Percentiles rank a stretch among this genome's conserved stretches.
These are phyloP conservation scores for Syngnathus rostellatus DNA, from an alignment of 2,797 vertebrate genomes.

Conservation along the genomic window DNA sequence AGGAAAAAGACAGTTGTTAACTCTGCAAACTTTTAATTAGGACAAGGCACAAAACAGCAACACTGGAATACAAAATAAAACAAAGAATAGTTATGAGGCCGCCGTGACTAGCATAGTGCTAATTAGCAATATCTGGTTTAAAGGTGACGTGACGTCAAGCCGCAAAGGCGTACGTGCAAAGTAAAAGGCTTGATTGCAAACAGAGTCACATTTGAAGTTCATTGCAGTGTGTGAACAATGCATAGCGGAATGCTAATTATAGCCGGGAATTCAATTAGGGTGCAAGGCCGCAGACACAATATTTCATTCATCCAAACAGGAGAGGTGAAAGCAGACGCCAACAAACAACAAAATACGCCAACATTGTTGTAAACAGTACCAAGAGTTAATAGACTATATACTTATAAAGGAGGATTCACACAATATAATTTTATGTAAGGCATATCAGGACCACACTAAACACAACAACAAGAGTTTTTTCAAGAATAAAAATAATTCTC, in stretches of 20 bases:
- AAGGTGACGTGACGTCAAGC: slow-evolving; percentile 18
- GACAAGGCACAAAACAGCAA: slow-evolving; percentile 51
- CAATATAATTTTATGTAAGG: background rate
- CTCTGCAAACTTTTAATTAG: slow-evolving; percentile 57
- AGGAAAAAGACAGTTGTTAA: slow-evolving; percentile 15
- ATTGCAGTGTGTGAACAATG: background rate
- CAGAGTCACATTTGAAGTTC: slow-evolving; percentile 24
- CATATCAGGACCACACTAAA: background rate
- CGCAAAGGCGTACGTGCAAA: slow-evolving; percentile 26
- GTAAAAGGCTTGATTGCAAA: slow-evolving; percentile 18
- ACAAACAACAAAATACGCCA: background rate
- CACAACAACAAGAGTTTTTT: background rate
- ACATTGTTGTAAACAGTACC: background rate
- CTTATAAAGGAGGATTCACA: background rate
- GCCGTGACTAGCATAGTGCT: slow-evolving; percentile 51
- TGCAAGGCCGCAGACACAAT: background rate
- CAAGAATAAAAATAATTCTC: background rate
- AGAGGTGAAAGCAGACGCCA: background rate
- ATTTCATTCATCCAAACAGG: background rate
- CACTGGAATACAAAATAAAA: slow-evolving; percentile 53
- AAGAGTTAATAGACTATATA: background rate
- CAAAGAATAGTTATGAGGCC: slow-evolving; percentile 58
- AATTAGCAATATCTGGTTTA: slow-evolving; percentile 63
- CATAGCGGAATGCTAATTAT: background rate
- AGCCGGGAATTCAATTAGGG: background rate